Conservation (phyloP, 2,113 vertebrate genomes). For the Leptosomus discolor region DNA sequence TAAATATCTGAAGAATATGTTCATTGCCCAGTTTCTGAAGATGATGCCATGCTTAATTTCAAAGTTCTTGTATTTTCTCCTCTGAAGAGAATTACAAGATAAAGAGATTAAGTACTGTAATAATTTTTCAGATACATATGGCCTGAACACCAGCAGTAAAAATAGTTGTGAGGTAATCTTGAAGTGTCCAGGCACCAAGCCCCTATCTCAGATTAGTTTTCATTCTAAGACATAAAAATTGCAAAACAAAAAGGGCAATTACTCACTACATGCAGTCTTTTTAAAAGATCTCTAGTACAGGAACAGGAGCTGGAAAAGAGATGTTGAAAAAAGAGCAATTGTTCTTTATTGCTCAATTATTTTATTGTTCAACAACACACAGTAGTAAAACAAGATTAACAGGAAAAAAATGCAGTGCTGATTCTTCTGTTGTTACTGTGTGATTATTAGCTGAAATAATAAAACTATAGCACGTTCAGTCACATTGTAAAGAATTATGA, state of each 20-base stretch:
- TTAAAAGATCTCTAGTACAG: not conserved
- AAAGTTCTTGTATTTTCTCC: not conserved
- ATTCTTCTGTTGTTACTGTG: too few relatives aligned
- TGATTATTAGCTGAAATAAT: not conserved
- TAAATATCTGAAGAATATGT: not conserved
- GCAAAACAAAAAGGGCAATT: not conserved
- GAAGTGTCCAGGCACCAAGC: not conserved
- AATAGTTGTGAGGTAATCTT: not conserved
- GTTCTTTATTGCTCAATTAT: not conserved
- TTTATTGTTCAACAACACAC: not conserved
- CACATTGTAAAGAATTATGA: not conserved
- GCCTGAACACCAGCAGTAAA: not conserved
- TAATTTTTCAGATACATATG: not conserved
- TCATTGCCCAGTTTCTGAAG: not conserved
- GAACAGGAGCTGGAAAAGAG: not conserved
- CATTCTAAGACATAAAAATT: not conserved
- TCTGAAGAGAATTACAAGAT: not conserved
- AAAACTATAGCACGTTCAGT: not conserved
- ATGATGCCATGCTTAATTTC: not conserved
- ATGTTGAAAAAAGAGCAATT: not conserved
- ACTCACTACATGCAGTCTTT: not conserved
- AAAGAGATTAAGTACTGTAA: not conserved
- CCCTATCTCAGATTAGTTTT: not conserved
- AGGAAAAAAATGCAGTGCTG: not conserved
- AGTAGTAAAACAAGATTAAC: not conserved